These are phyloP conservation scores for Stenoptilia bipunctidactyla DNA, from an alignment of 2,888 invertebrate species.

Conservation along the genomic window DNA sequence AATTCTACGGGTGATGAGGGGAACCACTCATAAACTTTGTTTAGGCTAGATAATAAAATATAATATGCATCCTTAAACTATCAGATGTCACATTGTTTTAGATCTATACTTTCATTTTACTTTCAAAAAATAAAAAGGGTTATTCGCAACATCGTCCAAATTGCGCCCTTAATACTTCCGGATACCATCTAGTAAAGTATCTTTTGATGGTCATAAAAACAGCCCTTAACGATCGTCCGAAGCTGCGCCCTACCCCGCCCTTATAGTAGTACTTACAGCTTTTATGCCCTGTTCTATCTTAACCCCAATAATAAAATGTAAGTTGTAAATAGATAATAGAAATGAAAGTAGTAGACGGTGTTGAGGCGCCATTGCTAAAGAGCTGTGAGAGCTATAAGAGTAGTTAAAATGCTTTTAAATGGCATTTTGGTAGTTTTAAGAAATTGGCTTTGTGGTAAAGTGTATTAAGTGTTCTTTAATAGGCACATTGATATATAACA, in stretches of 20 bases:
- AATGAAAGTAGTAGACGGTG: slow-evolving; percentile 54
- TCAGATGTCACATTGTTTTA: too few relatives aligned
- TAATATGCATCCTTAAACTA: too few relatives aligned
- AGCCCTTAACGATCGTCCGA: slow-evolving; percentile 60
- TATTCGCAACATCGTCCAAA: not conserved
- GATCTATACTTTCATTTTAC: too few relatives aligned
- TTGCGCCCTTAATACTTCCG: slow-evolving; percentile 31
- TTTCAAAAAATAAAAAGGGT: not conserved
- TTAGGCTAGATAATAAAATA: too few relatives aligned
- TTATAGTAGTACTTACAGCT: slow-evolving; percentile 9
- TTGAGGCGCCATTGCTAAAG: slow-evolving; percentile 45
- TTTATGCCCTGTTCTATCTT: slow-evolving; percentile 35
- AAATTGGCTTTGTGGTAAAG: too few relatives aligned
- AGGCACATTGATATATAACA: too few relatives aligned
- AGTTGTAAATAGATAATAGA: slow-evolving; percentile 71
- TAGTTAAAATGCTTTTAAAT: too few relatives aligned
- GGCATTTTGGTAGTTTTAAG: too few relatives aligned
- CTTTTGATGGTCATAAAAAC: slow-evolving; percentile 69
- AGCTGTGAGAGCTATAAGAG: too few relatives aligned
- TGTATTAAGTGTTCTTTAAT: too few relatives aligned
- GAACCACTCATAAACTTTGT: too few relatives aligned
- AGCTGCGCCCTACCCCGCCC: slow-evolving; percentile 37
- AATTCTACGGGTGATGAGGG: too few relatives aligned
- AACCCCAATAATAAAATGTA: slow-evolving; percentile 71
- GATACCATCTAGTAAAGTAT: slow-evolving; percentile 65